Evolutionary conservation across 2,888 invertebrate species (phyloP).

Genomic region (Pinctada fucata): DNA sequence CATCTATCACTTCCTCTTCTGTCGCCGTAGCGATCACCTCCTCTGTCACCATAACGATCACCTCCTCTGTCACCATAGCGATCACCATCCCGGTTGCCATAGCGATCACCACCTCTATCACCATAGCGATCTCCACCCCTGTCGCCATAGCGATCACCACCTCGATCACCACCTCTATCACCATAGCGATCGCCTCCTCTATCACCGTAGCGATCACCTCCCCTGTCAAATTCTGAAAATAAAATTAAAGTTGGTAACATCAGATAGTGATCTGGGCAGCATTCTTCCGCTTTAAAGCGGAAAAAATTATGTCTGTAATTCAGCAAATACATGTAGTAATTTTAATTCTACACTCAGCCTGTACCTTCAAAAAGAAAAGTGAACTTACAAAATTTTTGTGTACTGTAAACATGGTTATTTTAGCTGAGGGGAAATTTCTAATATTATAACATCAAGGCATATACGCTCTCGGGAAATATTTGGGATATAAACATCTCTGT

Average conservation of each 20-base stretch:
- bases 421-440: too few species aligned
- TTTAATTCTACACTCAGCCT: not conserved
- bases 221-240: slow-evolving; percentile 44
- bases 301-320: not conserved
- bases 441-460: too few species aligned
- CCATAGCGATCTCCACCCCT: slow-evolving; percentile 40
- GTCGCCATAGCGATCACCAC: slow-evolving; percentile 35
- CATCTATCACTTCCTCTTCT: slow-evolving; percentile 47
- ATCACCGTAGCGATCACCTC: slow-evolving; percentile 37
- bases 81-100: slow-evolving; percentile 38
- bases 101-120: slow-evolving; percentile 25
- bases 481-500: too few species aligned
- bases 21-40: slow-evolving; percentile 43
- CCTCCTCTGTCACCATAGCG: slow-evolving; percentile 36
- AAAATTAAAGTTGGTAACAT: not conserved
- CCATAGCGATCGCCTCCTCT: slow-evolving; percentile 24
- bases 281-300: not conserved
- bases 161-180: slow-evolving; percentile 41
- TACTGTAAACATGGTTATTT: too few species aligned
- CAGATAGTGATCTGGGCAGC: not conserved
- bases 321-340: not conserved
- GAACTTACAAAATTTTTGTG: slow-evolving; percentile 18
- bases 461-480: too few species aligned
- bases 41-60: slow-evolving; percentile 34
- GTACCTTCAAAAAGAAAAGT: not conserved